These are phyloP conservation scores for Ceratothoa steindachneri DNA, from an alignment of 2,888 invertebrate genomes.

Conservation along the genomic window DNA sequence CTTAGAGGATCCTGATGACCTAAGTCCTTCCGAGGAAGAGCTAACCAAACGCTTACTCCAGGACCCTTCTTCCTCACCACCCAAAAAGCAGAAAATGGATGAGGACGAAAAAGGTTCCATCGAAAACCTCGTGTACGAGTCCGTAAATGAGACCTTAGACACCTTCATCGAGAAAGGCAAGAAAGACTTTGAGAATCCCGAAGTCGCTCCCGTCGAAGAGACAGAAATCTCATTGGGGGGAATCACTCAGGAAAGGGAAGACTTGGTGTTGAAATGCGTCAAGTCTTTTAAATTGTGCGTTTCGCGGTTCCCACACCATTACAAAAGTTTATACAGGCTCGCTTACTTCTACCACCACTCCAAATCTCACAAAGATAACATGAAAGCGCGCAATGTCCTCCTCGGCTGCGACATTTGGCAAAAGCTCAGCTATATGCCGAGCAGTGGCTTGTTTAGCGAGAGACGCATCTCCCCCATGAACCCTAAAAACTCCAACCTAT, in stretches of 20 bases:
- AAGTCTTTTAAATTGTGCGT: slow-evolving; percentile 79
- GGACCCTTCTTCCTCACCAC: not conserved
- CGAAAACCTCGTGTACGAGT: not conserved
- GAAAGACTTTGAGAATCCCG: slow-evolving; percentile 23
- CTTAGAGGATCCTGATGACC: not conserved
- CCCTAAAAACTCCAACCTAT: slow-evolving; percentile 46
- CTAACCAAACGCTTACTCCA: not conserved
- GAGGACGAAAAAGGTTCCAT: not conserved
- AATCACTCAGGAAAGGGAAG: slow-evolving; percentile 58
- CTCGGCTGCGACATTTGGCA: slow-evolving; percentile 51
- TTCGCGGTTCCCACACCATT: slow-evolving; percentile 80
- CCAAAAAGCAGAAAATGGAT: not conserved
- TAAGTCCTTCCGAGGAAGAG: not conserved
- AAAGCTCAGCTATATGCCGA: slow-evolving; percentile 57
- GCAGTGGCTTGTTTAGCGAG: slow-evolving; percentile 79
- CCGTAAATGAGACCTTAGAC: not conserved
- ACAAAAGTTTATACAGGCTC: slow-evolving; percentile 84
- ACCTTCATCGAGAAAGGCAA: not conserved
- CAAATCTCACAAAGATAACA: slow-evolving; percentile 52
- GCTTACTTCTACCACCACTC: slow-evolving; percentile 76
- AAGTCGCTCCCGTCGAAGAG: slow-evolving; percentile 23
- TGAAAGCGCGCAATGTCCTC: slow-evolving; percentile 53
- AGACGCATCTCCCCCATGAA: slow-evolving; percentile 58
- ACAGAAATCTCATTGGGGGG: slow-evolving; percentile 29
- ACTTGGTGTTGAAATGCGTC: slow-evolving; percentile 65